phyloP scores from a whole-genome alignment of 2,113 vertebrate genomes.

The Parus major region DNA sequence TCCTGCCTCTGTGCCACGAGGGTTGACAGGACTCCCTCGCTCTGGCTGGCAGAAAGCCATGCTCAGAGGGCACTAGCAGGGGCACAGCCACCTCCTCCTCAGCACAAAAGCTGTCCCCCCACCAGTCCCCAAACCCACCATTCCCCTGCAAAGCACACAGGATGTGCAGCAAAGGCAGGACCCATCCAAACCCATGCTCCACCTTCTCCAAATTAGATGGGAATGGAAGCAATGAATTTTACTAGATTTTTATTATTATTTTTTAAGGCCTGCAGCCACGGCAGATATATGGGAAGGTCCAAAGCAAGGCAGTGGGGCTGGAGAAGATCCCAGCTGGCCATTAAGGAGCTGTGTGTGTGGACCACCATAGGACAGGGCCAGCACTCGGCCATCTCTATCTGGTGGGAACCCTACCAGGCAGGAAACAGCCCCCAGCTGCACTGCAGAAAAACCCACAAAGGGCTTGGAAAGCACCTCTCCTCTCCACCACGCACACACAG shows the following conservation, averaged over 20 bases:
- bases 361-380: background rate
- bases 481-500: background rate
- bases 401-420: background rate
- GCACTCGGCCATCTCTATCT: rapidly evolving
- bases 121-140: background rate
- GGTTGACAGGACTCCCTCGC: rapidly evolving
- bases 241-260: background rate
- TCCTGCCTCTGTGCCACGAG: background rate
- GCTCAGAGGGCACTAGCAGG: background rate
- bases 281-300: background rate
- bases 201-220: background rate
- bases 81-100: background rate
- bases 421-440: background rate
- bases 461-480: background rate
- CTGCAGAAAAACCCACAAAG: background rate
- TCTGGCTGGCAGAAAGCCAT: background rate
- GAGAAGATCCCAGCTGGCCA: background rate
- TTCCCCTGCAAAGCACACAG: rapidly evolving
- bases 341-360: rapidly evolving
- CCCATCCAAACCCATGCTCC: background rate
- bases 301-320: background rate
- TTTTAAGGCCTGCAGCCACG: background rate
- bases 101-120: background rate
- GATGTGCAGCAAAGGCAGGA: background rate
- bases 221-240: background rate